These are phyloP conservation scores for Sardinella longiceps DNA, from an alignment of 2,797 vertebrate genomes.

Conservation along the genomic window DNA sequence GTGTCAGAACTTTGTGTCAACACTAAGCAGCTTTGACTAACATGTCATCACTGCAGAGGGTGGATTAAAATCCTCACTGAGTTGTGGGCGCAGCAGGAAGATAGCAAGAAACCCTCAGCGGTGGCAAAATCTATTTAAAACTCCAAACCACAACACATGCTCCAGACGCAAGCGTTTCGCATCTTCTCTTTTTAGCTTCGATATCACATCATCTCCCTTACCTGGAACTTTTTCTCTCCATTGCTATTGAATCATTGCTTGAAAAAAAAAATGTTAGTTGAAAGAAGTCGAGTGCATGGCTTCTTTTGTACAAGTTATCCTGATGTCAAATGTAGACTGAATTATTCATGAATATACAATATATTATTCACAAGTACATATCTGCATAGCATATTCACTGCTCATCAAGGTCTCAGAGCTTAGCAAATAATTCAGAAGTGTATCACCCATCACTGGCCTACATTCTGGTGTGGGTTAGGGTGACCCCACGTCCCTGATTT, in stretches of 20 bases:
- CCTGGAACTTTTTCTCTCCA: not conserved
- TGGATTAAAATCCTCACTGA: not conserved
- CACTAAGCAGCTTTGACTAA: not conserved
- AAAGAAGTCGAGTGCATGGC: not conserved
- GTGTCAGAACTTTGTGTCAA: not conserved
- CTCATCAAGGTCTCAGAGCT: constrained; percentile 34
- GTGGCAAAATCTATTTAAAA: not conserved
- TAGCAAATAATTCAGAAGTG: constrained; percentile 44
- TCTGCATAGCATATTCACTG: constrained; percentile 38
- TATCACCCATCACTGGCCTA: constrained; percentile 31
- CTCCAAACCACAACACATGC: not conserved
- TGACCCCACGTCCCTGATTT: too few relatives aligned
- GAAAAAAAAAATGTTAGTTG: not conserved
- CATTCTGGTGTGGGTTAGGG: too few relatives aligned
- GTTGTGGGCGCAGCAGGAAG: not conserved
- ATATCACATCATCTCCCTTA: not conserved
- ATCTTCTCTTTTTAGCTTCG: not conserved
- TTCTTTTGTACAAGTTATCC: constrained; percentile 22
- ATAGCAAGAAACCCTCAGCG: not conserved
- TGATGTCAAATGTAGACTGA: constrained; percentile 12
- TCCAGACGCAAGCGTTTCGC: not conserved
- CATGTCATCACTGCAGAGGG: not conserved
- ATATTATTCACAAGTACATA: constrained; percentile 47
- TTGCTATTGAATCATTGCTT: not conserved
- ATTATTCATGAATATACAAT: constrained; percentile 39